Evolutionary conservation across 2,113 vertebrate genomes (phyloP).

Genomic region (Chionodraco myersi): DNA sequence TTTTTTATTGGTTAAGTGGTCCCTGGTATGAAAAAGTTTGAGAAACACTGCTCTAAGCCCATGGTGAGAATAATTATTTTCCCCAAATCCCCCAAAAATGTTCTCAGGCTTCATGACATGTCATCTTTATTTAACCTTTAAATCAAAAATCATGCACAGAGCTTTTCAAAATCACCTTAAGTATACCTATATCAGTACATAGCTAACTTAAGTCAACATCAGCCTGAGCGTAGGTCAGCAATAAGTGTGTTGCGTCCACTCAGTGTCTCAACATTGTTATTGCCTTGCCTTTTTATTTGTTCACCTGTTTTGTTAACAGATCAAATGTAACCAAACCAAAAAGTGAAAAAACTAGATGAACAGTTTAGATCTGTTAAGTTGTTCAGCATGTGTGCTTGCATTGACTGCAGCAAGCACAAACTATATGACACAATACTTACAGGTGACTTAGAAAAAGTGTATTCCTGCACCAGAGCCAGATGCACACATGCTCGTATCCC

Average conservation of each 20-base stretch:
- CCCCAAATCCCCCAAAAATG: background rate
- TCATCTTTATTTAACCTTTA: background rate
- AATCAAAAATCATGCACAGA: background rate
- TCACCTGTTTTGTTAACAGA: conserved; percentile 52
- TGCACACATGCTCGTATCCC: conserved; percentile 39
- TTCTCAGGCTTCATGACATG: background rate
- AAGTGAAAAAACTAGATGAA: conserved; percentile 76
- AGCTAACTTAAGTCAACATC: background rate
- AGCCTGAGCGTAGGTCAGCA: conserved; percentile 1
- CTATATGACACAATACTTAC: conserved; percentile 16
- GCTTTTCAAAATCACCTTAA: background rate
- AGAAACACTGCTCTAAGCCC: too few relatives aligned
- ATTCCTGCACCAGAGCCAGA: conserved; percentile 20
- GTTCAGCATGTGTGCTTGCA: conserved; percentile 24
- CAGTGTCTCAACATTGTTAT: conserved; percentile 64
- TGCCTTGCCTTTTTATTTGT: conserved; percentile 65
- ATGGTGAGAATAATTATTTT: background rate
- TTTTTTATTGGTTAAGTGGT: too few relatives aligned
- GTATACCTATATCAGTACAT: background rate
- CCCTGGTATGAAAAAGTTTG: too few relatives aligned
- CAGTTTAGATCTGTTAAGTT: conserved; percentile 52
- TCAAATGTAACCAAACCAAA: conserved; percentile 1
- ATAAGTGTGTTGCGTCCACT: conserved; percentile 33
- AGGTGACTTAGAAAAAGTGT: conserved; percentile 9
- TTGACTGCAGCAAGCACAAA: background rate